Evolutionary conservation across 2,797 vertebrate species (phyloP).

Genomic region (Carapus acus): DNA sequence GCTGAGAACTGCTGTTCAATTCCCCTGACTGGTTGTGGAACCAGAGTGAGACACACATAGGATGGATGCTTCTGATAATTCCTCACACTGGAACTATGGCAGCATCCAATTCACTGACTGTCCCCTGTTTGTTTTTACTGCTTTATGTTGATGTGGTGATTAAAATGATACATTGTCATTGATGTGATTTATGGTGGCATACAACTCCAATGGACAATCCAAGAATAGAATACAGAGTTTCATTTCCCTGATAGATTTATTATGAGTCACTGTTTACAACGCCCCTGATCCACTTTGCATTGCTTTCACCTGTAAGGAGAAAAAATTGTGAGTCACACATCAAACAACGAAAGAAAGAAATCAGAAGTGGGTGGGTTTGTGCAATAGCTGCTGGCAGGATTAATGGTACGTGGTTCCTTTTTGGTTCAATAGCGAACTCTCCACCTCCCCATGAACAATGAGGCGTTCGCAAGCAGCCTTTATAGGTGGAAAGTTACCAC

Average conservation of each 20-base stretch:
- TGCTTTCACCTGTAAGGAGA: constrained; percentile 5
- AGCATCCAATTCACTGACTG: not conserved
- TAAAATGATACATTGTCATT: constrained; percentile 32
- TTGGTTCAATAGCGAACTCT: no score
- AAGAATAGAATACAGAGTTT: not conserved
- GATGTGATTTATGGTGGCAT: not conserved
- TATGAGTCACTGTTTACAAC: not conserved
- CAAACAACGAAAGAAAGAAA: constrained; percentile 21
- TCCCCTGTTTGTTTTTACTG: constrained; percentile 10
- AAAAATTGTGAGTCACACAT: constrained; percentile 4
- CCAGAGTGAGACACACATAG: not conserved
- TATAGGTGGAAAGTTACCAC: no score
- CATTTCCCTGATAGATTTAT: not conserved
- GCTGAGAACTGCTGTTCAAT: constrained; percentile 2
- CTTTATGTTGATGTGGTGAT: constrained; percentile 28
- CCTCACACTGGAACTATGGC: not conserved
- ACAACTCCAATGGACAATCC: not conserved
- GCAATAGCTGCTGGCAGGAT: not conserved
- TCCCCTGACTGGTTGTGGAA: constrained; percentile 5
- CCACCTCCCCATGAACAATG: no score
- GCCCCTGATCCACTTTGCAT: not conserved
- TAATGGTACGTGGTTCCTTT: not conserved
- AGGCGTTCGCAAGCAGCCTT: no score
- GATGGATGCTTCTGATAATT: not conserved
- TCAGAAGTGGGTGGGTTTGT: constrained; percentile 15